Evolutionary conservation across 2,113 vertebrate species (phyloP).

Genomic region (Naja naja): DNA sequence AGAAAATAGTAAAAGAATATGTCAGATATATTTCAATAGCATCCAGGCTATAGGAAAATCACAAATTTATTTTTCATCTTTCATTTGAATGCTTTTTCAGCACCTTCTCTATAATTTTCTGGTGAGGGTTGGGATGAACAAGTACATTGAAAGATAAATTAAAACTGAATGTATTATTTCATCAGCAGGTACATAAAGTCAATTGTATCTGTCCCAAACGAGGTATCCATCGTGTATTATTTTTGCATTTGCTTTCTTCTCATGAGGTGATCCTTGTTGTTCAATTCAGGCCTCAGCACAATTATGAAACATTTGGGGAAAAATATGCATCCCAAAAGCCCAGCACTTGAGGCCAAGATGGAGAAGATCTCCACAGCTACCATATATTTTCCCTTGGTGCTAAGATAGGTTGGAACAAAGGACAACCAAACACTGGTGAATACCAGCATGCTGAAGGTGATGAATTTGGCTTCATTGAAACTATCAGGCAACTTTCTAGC

Average conservation of each 20-base stretch:
- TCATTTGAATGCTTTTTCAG: not conserved
- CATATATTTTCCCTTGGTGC: too few species aligned
- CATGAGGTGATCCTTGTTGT: not conserved
- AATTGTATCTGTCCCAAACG: not conserved
- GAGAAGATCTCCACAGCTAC: too few species aligned
- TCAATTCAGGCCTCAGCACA: not conserved
- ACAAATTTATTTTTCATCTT: not conserved
- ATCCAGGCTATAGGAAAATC: too few species aligned
- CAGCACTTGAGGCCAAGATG: too few species aligned
- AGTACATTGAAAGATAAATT: not conserved
- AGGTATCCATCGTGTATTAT: not conserved
- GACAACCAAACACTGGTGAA: too few species aligned
- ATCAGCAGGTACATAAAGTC: not conserved
- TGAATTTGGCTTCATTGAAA: too few species aligned
- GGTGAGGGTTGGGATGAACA: not conserved
- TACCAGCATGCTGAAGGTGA: too few species aligned
- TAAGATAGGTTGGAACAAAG: too few species aligned
- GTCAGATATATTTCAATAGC: too few species aligned
- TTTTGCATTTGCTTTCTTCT: not conserved
- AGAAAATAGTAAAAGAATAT: too few species aligned
- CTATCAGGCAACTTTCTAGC: too few species aligned
- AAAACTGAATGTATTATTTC: not conserved
- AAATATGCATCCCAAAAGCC: not conserved
- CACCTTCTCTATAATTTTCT: not conserved
- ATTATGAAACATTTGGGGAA: conserved; percentile 1